Evolutionary conservation across 2,113 vertebrate genomes (phyloP).

Genomic region (Grammomys surdaster): DNA sequence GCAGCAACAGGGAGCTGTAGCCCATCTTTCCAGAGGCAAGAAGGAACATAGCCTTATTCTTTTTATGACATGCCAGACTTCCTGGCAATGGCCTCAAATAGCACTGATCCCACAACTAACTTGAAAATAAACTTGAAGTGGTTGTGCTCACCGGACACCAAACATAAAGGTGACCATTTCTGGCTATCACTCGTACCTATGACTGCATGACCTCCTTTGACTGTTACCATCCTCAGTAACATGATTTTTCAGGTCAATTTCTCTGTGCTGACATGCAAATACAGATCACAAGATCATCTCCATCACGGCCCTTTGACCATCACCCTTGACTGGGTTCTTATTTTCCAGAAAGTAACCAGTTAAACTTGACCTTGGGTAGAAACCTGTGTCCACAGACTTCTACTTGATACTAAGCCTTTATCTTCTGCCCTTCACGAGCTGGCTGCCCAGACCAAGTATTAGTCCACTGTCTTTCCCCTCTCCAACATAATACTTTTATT

Average conservation of each 20-base stretch:
- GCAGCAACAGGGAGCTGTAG: background rate
- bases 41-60: background rate
- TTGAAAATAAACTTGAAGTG: background rate
- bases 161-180: background rate
- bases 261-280: background rate
- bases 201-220: accelerated
- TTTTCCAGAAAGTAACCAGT: background rate
- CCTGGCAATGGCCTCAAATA: background rate
- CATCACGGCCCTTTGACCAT: background rate
- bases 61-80: background rate
- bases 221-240: background rate
- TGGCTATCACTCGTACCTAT: accelerated
- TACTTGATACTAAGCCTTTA: background rate
- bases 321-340: background rate
- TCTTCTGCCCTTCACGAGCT: background rate
- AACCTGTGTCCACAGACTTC: background rate
- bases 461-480: background rate
- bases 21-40: background rate
- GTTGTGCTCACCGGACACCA: background rate
- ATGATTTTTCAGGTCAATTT: too few species aligned
- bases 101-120: background rate
- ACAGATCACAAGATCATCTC: background rate
- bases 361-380: background rate
- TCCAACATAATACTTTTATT: background rate
- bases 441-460: too few species aligned